These are phyloP conservation scores for Apamea crenata DNA, from an alignment of 2,888 invertebrate species.

Conservation along the genomic window DNA sequence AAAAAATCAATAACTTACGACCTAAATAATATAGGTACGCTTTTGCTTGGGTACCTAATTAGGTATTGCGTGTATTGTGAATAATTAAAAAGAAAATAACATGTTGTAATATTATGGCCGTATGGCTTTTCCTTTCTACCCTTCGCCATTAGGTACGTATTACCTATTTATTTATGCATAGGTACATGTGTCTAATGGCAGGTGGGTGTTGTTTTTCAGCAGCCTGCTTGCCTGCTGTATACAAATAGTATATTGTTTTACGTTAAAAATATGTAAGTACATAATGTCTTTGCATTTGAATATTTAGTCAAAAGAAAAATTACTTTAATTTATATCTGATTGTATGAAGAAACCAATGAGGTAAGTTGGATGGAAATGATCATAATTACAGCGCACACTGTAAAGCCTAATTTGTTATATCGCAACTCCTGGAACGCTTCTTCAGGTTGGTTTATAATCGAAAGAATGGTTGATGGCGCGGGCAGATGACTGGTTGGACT, in stretches of 20 bases:
- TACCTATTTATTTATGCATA: not conserved
- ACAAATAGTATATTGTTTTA: not conserved
- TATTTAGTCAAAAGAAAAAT: not conserved
- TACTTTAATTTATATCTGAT: constrained; percentile 1
- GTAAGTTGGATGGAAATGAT: not conserved
- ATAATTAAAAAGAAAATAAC: constrained; percentile 13
- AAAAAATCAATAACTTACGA: constrained; percentile 11
- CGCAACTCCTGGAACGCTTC: not conserved
- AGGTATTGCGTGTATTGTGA: not conserved
- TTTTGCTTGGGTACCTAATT: not conserved
- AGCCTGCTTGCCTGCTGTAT: not conserved
- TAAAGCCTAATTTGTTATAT: not conserved
- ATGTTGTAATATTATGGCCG: not conserved
- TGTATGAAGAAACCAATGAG: not conserved
- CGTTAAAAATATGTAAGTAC: not conserved
- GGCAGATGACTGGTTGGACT: not conserved
- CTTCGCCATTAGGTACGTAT: not conserved
- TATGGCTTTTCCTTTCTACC: constrained; percentile 1
- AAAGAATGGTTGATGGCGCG: not conserved
- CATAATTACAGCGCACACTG: not conserved
- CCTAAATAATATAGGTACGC: not conserved
- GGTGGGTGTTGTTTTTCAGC: not conserved
- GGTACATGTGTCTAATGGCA: constrained; percentile 12
- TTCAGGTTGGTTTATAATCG: no score
- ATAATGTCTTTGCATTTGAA: not conserved